Evolutionary conservation across 2,888 invertebrate species (phyloP), one percentile per base, ranked within the genome.

Genomic region (Nymphalis urticae): DNA sequence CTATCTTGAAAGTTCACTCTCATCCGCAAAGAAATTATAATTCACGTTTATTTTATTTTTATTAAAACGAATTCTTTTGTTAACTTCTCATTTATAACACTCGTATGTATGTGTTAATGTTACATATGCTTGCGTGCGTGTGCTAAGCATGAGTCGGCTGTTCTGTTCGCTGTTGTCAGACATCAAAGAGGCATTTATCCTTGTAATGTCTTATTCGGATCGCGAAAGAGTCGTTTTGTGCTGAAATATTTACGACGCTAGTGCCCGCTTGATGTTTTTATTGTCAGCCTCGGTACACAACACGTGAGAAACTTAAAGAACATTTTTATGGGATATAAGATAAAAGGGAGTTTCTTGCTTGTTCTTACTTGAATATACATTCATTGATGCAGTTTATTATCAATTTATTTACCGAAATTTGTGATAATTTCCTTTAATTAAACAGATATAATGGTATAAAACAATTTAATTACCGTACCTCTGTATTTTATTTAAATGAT

Each of bases 141-240:
- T 19, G 48, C 13, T 7, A n/a, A n/a, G 53, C n/a, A n/a, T 56
- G 56, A 36, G 17, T 56, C n/a, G 21, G 36, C 32, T 56, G 56
- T 36, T 50, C 51, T 2, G 47, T 9, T 53, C 53, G 27, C 51
- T 10, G 47, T 53, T 42, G n/a, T 53, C 54, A 66, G 27, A 58
- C 69, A 66, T 72, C 70, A 73, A 73, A 73, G 66, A 60, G 50
- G 61, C 62, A 70, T 73, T 73, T 72, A 73, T 72, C 70, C 70
- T 66, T 50, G 68, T 70, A 72, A 73, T 68, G 85, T 87, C 86
- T 86, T 80, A 83, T 84, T 86, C 82, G 78, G 76, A 82, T 81
- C 80, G 82, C 80, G 78, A 82, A 62, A 61, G 65, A 69, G 80
- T 76, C 79, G 77, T 71, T 81, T 81, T 80, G 79, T 77, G 74